A percentile compares a stretch with the other conserved stretches of the same genome.
phyloP scores from a whole-genome alignment of 1,140 invertebrate species.

The Listronotus bonariensis region DNA sequence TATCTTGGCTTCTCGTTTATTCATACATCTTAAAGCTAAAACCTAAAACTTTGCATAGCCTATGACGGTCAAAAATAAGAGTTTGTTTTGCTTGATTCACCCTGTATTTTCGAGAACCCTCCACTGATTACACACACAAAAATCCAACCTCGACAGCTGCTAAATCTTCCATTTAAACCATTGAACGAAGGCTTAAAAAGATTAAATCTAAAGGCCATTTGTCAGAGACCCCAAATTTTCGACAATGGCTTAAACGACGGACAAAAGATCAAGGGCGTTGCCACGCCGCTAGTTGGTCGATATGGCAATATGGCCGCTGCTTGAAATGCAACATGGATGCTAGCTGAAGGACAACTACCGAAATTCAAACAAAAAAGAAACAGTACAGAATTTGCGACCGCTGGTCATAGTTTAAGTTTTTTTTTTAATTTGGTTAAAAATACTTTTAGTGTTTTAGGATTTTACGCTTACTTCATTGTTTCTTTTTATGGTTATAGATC shows the following conservation, averaged over 20 bases:
- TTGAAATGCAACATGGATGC: conserved; percentile 1
- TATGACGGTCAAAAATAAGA: too few relatives aligned
- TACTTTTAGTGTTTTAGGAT: conserved; percentile 2
- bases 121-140: conserved; percentile 12
- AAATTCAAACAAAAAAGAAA: conserved; percentile 35
- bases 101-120: conserved; percentile 9
- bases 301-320: conserved; percentile 34
- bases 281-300: conserved; percentile 37
- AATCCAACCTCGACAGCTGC: conserved; percentile 20
- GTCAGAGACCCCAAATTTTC: conserved; percentile 22
- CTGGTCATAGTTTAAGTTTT: conserved; percentile 13
- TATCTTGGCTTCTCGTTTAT: too few relatives aligned
- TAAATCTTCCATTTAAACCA: conserved; percentile 24
- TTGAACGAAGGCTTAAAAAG: conserved; percentile 22
- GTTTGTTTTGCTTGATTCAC: conserved; percentile 9
- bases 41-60: too few relatives aligned
- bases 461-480: background rate
- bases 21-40: too few relatives aligned
- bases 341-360: conserved; percentile 5
- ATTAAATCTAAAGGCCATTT: conserved; percentile 28
- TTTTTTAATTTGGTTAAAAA: background rate
- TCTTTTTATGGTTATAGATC: background rate
- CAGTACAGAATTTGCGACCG: conserved; percentile 30
- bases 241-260: conserved; percentile 19
- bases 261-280: conserved; percentile 38